Base-by-base conservation (phyloP, 2,888 invertebrate species). In the Ornithoptera alexandrae region DNA sequence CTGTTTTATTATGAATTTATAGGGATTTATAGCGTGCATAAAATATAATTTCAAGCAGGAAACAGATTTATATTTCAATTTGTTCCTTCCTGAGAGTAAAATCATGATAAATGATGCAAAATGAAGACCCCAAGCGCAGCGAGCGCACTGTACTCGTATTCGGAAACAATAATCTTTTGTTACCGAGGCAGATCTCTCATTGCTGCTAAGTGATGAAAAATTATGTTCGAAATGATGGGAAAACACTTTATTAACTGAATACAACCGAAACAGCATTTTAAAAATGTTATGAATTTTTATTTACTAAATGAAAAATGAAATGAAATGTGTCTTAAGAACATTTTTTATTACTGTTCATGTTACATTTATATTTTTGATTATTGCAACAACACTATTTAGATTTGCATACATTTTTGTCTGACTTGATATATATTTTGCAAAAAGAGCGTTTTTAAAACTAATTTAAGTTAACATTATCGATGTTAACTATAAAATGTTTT, bases 151-250 rank as follows among this genome's bases (percentile, higher is more conserved):
- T 39, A 39, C 39, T 18, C 18, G 50, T 36, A 36, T 42, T 62
- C 58, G 24, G 57, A 62, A 62, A 68, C 62, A 68, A 68, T 62
- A 68, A 62, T 62, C 46, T 62, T 68, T 68, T 68, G 67, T 68
- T 58, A 62, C 42, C 8, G n/a, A 46, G 62, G 58, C 67, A 57
- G 24, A 24, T 62, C 50, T 18, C 30, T 66, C 50, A 46, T 46
- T 50, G 60, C 60, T 39, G 18, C 50, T 10, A 46, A 42, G 59
- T 36, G 66, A 20, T 50, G 46, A 42, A 50, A 50, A 50, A 50
- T 50, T 50, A 50, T 17, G 3, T 18, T 50, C 18, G 3, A 50
- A 18, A 5, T 50, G 18, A 17, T 50, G 50, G 17, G 18, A 50
- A 50, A 50, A 50, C 17, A 17, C 50, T 50, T 50, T 50, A 50